Percentiles rank a stretch among this genome's conserved stretches.
phyloP scores from a whole-genome alignment of 2,888 invertebrate species.

The Drosophila villosipedis region DNA sequence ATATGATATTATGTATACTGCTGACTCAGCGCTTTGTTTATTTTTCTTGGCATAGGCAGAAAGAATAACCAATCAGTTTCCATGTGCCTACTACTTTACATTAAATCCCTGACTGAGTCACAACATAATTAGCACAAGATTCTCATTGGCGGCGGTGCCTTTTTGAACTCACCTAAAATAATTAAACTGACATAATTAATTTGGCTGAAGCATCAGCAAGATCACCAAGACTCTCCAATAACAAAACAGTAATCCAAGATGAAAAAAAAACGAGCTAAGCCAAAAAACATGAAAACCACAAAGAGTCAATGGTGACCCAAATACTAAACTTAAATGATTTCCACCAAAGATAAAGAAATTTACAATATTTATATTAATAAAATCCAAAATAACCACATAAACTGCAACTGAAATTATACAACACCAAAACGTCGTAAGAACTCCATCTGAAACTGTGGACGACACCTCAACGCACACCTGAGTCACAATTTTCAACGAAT shows the following conservation, averaged over 20 bases:
- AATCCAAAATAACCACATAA: slow-evolving; percentile 49
- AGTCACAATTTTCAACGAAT: slow-evolving; percentile 69
- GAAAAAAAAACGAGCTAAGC: slow-evolving; percentile 28
- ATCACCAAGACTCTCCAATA: slow-evolving; percentile 18
- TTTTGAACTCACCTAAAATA: slow-evolving; percentile 66
- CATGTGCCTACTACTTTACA: slow-evolving; percentile 24
- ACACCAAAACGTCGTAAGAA: slow-evolving; percentile 11
- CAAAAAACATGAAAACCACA: slow-evolving; percentile 34
- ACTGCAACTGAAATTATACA: slow-evolving; percentile 35
- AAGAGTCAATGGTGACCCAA: slow-evolving; percentile 67
- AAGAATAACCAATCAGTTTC: slow-evolving; percentile 9
- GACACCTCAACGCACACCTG: slow-evolving; percentile 49
- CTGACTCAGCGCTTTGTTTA: slow-evolving; percentile 10
- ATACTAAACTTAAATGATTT: slow-evolving; percentile 60
- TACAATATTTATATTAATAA: slow-evolving; percentile 59
- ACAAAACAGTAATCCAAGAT: slow-evolving; percentile 33
- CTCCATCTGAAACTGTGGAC: slow-evolving; percentile 26
- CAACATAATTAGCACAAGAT: slow-evolving; percentile 67
- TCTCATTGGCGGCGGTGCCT: slow-evolving; percentile 26
- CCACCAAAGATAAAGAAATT: slow-evolving; percentile 49
- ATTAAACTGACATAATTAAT: slow-evolving; percentile 82
- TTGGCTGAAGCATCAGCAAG: slow-evolving; percentile 57
- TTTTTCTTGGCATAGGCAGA: slow-evolving; percentile 1
- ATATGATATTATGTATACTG: background rate
- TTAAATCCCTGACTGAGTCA: slow-evolving; percentile 71